Evolutionary conservation across 2,888 invertebrate genomes (phyloP), one percentile per base, ranked within the genome.

Genomic region (Tetranychus piercei): DNA sequence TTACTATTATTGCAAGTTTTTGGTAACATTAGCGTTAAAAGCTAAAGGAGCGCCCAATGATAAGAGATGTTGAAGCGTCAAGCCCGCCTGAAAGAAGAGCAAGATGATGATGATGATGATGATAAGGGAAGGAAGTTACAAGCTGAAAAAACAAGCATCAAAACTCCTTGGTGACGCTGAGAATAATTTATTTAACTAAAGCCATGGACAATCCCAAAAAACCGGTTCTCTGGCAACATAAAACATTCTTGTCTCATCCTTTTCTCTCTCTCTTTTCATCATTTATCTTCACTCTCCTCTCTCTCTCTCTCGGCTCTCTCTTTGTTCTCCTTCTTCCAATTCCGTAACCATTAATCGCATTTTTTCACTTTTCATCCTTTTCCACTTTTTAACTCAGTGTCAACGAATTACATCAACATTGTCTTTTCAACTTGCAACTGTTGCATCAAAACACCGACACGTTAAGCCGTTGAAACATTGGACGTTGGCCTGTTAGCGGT

Each of bases 291-390:
- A 15, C 55, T 55, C 15, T 55, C 55, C 55, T 55, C 55, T 55
- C 55, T 55, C 55, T 73, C 67, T 45, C 55, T 73, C 73, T 45
- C 6, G 34, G 45, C 18, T 44, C 73, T 73, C 44, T 45, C 73
- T 73, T 15, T 34, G 18, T 44, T 15, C 64, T 55, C 34, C 73
- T 34, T 34, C 73, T 23, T 43, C 65, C 64, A 15, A 9, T 55
- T 15, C 15, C 55, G 55, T 55, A 55, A 55, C 55, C 69, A 23
- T 69, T 23, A 18, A 11, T 23, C n/a, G 11, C 69, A 11, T 20
- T 11, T 69, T 69, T n/a, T 69, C 34, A 22, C 66, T 18, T 23
- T n/a, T 69, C 34, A 15, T 11, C 69, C 15, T 69, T 69, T 23
- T 23, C 22, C n/a, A 15, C 69, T 18, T 9, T 11, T 8, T 8